Base-by-base conservation (phyloP, 1,140 invertebrate genomes). In the Ephestia elutella region DNA sequence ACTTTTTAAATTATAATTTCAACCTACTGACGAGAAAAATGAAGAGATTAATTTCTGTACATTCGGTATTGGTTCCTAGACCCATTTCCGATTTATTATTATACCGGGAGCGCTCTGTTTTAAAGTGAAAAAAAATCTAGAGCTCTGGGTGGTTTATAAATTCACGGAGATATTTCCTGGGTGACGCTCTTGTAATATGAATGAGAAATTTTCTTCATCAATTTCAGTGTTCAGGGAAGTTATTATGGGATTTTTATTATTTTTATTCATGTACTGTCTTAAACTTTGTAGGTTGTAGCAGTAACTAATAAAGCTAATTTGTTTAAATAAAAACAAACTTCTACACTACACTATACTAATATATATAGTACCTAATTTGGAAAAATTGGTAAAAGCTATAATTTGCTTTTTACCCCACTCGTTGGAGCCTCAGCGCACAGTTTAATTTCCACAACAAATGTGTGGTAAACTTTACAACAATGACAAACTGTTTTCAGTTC, bases 71-170 rank as follows among this genome's bases (percentile, higher is more conserved):
- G 2, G 49, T 56, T 62, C 61, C 51, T 44, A 60, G 58, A 28
- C 57, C 62, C 35, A 64, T 63, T 58, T 20, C 57, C 60, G 62
- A 75, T 75, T 75, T 75, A 75, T 74, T 73, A 64, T 61, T 49
- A 49, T 49, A 60, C 59, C 62, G 59, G 48, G 54, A 56, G 51
- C 56, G 58, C 58, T 55, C 38, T 44, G 13, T 44, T 44, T 17
- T 44, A 62, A 66, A 70, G 70, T 70, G 71, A 72, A 68, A 62
- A 68, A 71, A 62, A 49, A 49, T 20, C 32, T 51, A 38, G 51
- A 38, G 56, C 63, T 65, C 63, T 66, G 58, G 59, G 49, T 35
- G 56, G 66, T 67, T 71, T 38, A 44, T 44, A 44, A 44, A 44
- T n/a, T 44, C 32, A 5, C 3, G 15, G 38, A 44, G 38, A 8